A percentile compares a stretch with the other conserved stretches of the same genome.
These are phyloP conservation scores for Silvanus unidentatus DNA, from an alignment of 2,888 invertebrate genomes.

Conservation along the genomic window DNA sequence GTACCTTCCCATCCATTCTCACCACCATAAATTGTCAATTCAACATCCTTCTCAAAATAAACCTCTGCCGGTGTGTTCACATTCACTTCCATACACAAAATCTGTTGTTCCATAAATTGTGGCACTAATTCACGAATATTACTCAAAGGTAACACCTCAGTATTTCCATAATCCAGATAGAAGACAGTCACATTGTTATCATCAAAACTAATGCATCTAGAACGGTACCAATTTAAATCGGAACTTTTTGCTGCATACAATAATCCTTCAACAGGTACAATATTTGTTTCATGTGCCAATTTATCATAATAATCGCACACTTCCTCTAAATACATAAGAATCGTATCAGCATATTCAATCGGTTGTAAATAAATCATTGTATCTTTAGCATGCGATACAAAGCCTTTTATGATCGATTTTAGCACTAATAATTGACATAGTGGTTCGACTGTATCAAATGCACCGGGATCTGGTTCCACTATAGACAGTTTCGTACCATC, in stretches of 20 bases:
- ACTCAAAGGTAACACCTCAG: slow-evolving; percentile 49
- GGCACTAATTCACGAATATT: slow-evolving; percentile 29
- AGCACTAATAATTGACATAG: slow-evolving; percentile 61
- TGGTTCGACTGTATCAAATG: slow-evolving; percentile 48
- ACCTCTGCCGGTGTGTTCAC: neutral
- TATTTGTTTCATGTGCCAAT: slow-evolving; percentile 39
- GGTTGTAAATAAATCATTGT: slow-evolving; percentile 61
- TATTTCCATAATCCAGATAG: slow-evolving; percentile 68
- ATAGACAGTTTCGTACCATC: slow-evolving; percentile 50
- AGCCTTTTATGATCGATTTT: slow-evolving; percentile 54
- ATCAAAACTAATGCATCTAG: slow-evolving; percentile 48
- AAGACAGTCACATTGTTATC: slow-evolving; percentile 50
- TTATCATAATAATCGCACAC: slow-evolving; percentile 55
- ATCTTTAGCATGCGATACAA: slow-evolving; percentile 54
- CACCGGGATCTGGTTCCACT: slow-evolving; percentile 52
- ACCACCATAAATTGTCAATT: neutral
- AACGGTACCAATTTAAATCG: slow-evolving; percentile 70
- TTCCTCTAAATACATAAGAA: slow-evolving; percentile 48
- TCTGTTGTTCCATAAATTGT: slow-evolving; percentile 32
- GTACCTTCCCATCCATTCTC: neutral
- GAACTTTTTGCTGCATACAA: slow-evolving; percentile 54
- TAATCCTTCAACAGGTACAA: slow-evolving; percentile 48
- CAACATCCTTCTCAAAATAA: neutral
- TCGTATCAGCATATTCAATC: slow-evolving; percentile 45
- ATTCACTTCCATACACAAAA: slow-evolving; percentile 23